phyloP scores from a whole-genome alignment of 2,888 invertebrate genomes.

The Nephrotoma flavescens region DNA sequence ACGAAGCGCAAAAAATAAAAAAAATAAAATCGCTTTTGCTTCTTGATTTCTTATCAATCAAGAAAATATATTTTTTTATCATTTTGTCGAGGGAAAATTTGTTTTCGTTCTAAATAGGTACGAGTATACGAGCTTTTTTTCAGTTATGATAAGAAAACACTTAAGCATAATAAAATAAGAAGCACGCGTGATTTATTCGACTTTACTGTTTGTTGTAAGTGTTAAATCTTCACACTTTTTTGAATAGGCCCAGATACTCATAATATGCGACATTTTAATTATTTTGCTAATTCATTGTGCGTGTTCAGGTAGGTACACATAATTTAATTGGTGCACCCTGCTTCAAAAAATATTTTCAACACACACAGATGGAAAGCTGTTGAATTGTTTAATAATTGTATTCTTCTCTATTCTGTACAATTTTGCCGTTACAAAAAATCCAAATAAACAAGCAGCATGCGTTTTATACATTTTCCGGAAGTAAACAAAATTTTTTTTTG shows the following conservation, averaged over 20 bases:
- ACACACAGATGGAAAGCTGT: background rate
- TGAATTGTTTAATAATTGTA: background rate
- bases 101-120: background rate
- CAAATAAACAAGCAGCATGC: background rate
- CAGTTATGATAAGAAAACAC: background rate
- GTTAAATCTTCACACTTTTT: background rate
- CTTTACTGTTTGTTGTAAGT: background rate
- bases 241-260: background rate
- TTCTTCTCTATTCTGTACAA: background rate
- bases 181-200: background rate
- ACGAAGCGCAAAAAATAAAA: background rate
- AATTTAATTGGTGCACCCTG: background rate
- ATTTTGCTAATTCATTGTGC: background rate
- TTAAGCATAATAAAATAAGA: background rate
- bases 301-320: background rate
- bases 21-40: background rate
- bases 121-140: background rate
- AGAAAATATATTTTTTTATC: background rate
- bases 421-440: background rate
- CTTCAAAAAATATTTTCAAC: background rate
- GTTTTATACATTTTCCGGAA: background rate
- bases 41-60: background rate
- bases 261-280: background rate
- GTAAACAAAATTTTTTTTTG: background rate
- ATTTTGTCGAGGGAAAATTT: background rate